Base-by-base conservation (phyloP, 1,140 invertebrate genomes). In the Ceratitis capitata region DNA sequence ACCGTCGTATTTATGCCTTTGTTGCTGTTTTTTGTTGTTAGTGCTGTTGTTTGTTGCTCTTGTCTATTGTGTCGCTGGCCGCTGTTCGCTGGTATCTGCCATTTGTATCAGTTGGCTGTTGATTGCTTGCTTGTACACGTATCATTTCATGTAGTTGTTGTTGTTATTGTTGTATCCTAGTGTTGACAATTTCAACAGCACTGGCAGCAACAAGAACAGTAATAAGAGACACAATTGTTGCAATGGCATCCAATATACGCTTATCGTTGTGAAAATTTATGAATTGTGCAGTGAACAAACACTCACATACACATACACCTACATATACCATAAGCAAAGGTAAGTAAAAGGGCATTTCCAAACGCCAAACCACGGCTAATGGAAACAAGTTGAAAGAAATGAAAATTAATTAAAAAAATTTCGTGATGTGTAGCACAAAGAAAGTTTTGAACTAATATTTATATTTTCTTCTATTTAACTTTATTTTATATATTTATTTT, bases 201-300 rank as follows among this genome's bases (percentile, higher is more conserved):
- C n/a, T n/a, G n/a, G 19, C 69, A 78, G 39, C 69, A 78, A 19
- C 69, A 39, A 42, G 2, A n/a, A 42, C 35, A 35, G 9, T 10
- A 74, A 42, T 16, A 78, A 45, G 14, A 69, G 39, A 29, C 39
- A 45, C 78, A 26, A 82, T 47, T 82, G 78, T 12, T 32, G 47
- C 82, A 82, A 82, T 26, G 12, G 39, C 69, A 45, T 78, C 64
- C 69, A 78, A 45, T 78, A 74, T 87, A 86, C 89, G 89, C 88
- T 89, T 88, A 89, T 88, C 87, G 88, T 87, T 89, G 88, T 88
- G 86, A 69, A 88, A 89, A 89, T 89, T 89, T 89, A 89, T 89
- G 89, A 87, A 88, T 89, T 87, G 87, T 85, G 83, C 26, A n/a
- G 47, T 47, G 83, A 16, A 16, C 2, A 29, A 35, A 23, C 69